Conservation (phyloP, 2,797 vertebrate species). For the Galago senegalensis region DNA sequence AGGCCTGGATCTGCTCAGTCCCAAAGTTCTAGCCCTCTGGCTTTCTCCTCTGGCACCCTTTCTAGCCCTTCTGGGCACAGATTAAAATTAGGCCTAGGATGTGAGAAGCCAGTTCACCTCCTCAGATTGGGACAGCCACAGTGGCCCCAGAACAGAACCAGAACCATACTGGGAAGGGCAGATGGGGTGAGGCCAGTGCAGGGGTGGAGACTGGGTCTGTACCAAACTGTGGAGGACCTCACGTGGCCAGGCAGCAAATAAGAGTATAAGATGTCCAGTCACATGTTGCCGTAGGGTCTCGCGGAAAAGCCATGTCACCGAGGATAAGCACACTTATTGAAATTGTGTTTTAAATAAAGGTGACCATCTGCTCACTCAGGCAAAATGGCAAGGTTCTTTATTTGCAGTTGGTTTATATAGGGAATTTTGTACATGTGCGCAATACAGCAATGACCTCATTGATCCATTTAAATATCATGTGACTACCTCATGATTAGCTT, state of each 20-base stretch:
- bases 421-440: no score
- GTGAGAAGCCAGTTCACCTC: neutral
- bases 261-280: neutral
- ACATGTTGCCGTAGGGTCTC: no score
- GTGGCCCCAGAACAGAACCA: neutral
- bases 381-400: no score
- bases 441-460: no score
- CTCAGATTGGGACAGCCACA: neutral
- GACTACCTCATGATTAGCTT: no score
- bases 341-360: no score
- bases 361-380: no score
- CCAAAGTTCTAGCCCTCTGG: neutral
- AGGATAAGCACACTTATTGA: no score
- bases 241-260: neutral
- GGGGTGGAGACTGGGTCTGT: neutral
- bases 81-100: slow-evolving; percentile 34
- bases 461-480: no score
- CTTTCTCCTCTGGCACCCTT: neutral
- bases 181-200: neutral
- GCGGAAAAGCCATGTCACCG: no score
- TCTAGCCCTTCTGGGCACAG: neutral
- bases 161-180: neutral
- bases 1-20: neutral
- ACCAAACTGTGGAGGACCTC: neutral
- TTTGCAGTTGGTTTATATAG: no score